Base-by-base conservation (phyloP, 2,797 vertebrate genomes). In the Acanthopagrus latus region DNA sequence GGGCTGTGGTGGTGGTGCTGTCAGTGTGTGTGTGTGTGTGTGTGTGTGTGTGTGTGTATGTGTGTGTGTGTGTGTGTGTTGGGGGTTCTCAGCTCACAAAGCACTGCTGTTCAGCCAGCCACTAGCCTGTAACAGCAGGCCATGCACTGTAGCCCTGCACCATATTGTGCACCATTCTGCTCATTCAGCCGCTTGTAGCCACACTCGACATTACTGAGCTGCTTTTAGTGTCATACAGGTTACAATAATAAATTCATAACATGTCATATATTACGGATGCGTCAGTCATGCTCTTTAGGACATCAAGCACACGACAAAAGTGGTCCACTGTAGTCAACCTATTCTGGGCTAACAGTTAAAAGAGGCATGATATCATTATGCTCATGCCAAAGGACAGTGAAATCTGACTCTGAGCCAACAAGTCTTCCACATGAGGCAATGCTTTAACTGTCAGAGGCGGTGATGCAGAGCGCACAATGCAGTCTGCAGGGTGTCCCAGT, bases 81-180 rank as follows among this genome's bases (percentile, higher is more conserved):
- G 77, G 74, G 71, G 78, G 73, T 55, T 84, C 81, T 84, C 76
- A 3, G 66, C 64, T 86, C 90, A 93, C 89, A 93, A 93, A 90
- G 87, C 69, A 72, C 73, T 87, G 86, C 88, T 90, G 81, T 91
- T 92, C 59, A 80, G 72, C 71, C 65, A 83, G 66, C 57, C 70
- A 58, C 84, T 86, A 80, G 57, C 72, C 78, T 84, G 51, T 64
- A 79, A 65, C 70, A 80, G 80, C 52, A 78, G 66, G 55, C 62
- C 41, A 20, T 47, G 54, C 64, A 54, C 54, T 69, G 41, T 50
- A 67, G 33, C 33, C 25, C 33, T 59, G 56, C 52, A 72, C 12
- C 47, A 54, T 21, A 59, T 17, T 48, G 51, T 62, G 44, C n/a
- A 64, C 46, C 25, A 5, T 69, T 64, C 43, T 52, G 2, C 11